These are phyloP conservation scores for Eumaeus atala DNA, from an alignment of 1,140 invertebrate genomes.

Conservation along the genomic window DNA sequence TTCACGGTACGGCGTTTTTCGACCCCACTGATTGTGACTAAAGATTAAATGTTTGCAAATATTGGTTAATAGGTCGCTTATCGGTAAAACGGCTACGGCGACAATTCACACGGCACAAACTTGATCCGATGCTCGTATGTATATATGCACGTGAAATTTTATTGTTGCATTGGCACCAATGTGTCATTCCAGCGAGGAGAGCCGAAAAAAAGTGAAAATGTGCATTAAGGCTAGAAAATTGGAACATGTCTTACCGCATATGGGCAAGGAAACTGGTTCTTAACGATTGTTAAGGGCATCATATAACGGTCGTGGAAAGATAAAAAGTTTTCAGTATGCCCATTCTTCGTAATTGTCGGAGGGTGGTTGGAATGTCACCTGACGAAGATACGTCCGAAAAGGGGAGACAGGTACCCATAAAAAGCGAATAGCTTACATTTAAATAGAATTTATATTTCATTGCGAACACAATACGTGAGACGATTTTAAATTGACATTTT, in stretches of 20 bases:
- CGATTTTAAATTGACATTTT: conserved; percentile 2
- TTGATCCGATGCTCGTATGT: conserved; percentile 35
- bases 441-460: conserved; percentile 59
- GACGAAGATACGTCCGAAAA: conserved; percentile 56
- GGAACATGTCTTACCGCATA: conserved; percentile 46
- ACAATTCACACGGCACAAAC: conserved; percentile 36
- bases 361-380: conserved; percentile 52
- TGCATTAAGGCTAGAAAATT: conserved; percentile 57
- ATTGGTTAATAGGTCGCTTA: conserved; percentile 62
- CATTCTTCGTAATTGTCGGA: conserved; percentile 53
- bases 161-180: conserved; percentile 62
- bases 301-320: conserved; percentile 50
- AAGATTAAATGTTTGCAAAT: conserved; percentile 52
- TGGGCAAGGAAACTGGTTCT: conserved; percentile 44
- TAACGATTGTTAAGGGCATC: conserved; percentile 51
- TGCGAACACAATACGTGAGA: conserved; percentile 15
- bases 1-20: conserved; percentile 24
- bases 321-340: conserved; percentile 52
- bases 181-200: conserved; percentile 39
- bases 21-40: conserved; percentile 36
- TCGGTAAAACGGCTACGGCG: conserved; percentile 48
- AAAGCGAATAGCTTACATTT: conserved; percentile 48
- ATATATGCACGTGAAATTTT: conserved; percentile 39
- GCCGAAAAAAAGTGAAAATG: conserved; percentile 51
- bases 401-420: conserved; percentile 45